These are phyloP conservation scores for Frieseomelitta varia DNA, from an alignment of 1,140 invertebrate genomes.

Conservation along the genomic window DNA sequence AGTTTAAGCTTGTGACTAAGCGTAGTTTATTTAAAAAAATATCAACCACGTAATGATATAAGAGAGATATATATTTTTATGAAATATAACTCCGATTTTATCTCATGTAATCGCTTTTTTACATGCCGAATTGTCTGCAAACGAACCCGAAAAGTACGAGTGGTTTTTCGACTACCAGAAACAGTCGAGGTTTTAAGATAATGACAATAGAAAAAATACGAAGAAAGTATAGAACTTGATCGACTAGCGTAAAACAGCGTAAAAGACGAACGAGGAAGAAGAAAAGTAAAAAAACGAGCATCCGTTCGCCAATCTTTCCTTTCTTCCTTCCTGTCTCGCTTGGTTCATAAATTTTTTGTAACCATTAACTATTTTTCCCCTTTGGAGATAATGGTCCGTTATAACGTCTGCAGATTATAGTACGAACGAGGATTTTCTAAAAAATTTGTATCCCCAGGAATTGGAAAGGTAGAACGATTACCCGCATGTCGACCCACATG, in stretches of 20 bases:
- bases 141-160: background rate
- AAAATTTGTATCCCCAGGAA: conserved; percentile 49
- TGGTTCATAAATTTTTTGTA: conserved; percentile 31
- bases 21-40: background rate
- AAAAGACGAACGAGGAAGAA: conserved; percentile 1
- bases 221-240: background rate
- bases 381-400: conserved; percentile 13
- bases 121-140: background rate
- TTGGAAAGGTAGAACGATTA: conserved; percentile 55
- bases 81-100: background rate
- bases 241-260: conserved; percentile 9
- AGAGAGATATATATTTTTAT: background rate
- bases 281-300: conserved; percentile 11
- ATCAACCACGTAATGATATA: no score
- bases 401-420: conserved; percentile 37
- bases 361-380: conserved; percentile 50
- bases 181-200: background rate
- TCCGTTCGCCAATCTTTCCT: background rate
- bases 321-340: conserved; percentile 7
- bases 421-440: conserved; percentile 46
- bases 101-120: background rate
- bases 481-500: conserved; percentile 40
- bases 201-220: background rate
- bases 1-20: background rate
- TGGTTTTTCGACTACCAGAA: background rate